Evolutionary conservation across 2,113 vertebrate genomes (phyloP), one percentile per base, ranked within the genome.

Genomic region (Mellivora capensis): DNA sequence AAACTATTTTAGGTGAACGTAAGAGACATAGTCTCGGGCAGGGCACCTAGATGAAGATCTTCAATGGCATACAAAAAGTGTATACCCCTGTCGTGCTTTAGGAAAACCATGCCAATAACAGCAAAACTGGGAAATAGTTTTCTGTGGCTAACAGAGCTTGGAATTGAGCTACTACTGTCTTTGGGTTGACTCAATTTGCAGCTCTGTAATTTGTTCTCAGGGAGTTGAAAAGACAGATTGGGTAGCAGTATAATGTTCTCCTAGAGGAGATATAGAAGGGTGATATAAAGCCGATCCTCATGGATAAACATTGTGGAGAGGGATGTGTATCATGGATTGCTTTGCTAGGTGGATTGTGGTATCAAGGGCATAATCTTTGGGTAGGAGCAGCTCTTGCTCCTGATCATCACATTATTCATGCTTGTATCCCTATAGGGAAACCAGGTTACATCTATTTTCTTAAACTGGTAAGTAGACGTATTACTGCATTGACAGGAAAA

Each of bases 171-270:
- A 31, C 83, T 59, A 49, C 76, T 89, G 23, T 93, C 61, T 79
- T 69, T 52, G 80, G 44, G 49, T 71, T 71, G 82, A 91, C 74
- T 94, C 79, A 84, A 85, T 96, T 96, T 96, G 47, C 69, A 97
- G 90, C 71, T 90, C 74, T 96, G n/a, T 83, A 87, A 95, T 97
- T 97, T 97, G 86, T 98, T 94, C 84, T 97, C 42, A 34, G 37
- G 69, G n/a, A 95, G 64, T 59, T 91, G 91, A 90, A 94, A 97
- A 97, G 97, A 98, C 69, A 94, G 49, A 98, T 90, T 72, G 64
- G 47, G 42, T 54, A 90, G 69, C 59, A 71, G n/a, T 0, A 3
- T 11, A 59, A 37, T 84, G 42, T 86, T 90, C 54, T 97, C 71
- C 81, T 92, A 18, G 64, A 94, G 76, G 94, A 95, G 77, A 87